Evolutionary conservation across 2,888 invertebrate species (phyloP).

Genomic region (Gortyna flavago): DNA sequence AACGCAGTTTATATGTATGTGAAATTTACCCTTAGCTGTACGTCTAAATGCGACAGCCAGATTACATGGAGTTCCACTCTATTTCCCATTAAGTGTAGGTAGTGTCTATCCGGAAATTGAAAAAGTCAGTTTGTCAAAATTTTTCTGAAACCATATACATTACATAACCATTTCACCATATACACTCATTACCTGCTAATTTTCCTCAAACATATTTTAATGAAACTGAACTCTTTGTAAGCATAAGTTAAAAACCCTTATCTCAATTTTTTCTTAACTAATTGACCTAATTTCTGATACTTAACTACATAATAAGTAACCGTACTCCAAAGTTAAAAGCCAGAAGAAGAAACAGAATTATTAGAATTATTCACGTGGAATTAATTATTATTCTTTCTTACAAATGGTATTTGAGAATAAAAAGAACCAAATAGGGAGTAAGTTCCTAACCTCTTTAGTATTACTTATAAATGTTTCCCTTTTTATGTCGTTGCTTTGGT

Average conservation of each 20-base stretch:
- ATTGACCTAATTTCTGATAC: constrained; percentile 12
- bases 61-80: not conserved
- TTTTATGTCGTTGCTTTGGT: constrained; percentile 1
- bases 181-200: not conserved
- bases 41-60: not conserved
- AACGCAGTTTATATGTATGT: no score
- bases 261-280: not conserved
- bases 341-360: constrained; percentile 2
- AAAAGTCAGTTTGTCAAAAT: not conserved
- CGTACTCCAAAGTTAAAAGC: constrained; percentile 7
- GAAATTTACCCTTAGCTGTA: not conserved
- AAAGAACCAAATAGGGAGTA: constrained; percentile 10
- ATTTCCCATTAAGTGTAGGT: not conserved
- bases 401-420: constrained; percentile 8
- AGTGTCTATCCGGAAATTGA: not conserved
- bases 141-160: no score
- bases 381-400: not conserved
- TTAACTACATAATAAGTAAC: not conserved
- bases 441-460: not conserved
- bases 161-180: not conserved
- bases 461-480: not conserved
- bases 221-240: no score
- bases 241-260: not conserved
- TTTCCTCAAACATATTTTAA: not conserved
- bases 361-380: constrained; percentile 3